phyloP scores from a whole-genome alignment of 2,888 invertebrate species.

The Himalopsyche tibetana region DNA sequence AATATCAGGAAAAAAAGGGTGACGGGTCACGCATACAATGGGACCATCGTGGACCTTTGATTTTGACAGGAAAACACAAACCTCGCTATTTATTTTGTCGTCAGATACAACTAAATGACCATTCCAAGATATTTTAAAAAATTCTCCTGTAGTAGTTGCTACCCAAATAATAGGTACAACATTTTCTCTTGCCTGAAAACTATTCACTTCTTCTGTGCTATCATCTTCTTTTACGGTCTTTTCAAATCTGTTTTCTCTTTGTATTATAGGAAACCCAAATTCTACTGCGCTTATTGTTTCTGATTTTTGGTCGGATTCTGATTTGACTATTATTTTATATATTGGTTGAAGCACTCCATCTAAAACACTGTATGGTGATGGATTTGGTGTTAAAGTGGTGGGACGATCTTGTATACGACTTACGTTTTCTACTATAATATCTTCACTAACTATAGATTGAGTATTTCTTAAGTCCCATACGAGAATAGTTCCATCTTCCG shows the following conservation, averaged over 20 bases:
- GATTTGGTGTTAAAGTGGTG: conserved; percentile 77
- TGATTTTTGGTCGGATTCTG: conserved; percentile 72
- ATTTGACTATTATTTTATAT: conserved; percentile 76
- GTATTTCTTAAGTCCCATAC: conserved; percentile 78
- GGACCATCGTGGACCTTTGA: conserved; percentile 84
- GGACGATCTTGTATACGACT: conserved; percentile 77
- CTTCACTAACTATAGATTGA: conserved; percentile 66
- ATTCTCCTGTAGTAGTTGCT: conserved; percentile 74
- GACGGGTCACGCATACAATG: conserved; percentile 78
- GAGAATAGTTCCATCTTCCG: conserved; percentile 82
- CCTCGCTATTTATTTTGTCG: conserved; percentile 79
- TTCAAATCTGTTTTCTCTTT: conserved; percentile 69
- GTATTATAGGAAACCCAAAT: conserved; percentile 70
- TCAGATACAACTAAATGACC: conserved; percentile 82
- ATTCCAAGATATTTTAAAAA: conserved; percentile 79
- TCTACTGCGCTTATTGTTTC: conserved; percentile 74
- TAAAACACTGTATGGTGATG: conserved; percentile 79
- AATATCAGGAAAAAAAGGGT: conserved; percentile 79
- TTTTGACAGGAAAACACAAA: conserved; percentile 72
- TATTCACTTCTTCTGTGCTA: conserved; percentile 67
- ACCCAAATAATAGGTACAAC: conserved; percentile 69
- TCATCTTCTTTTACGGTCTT: conserved; percentile 72
- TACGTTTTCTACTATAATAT: conserved; percentile 72
- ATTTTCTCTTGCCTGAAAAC: conserved; percentile 23
- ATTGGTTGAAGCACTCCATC: conserved; percentile 80